Base-by-base conservation (phyloP, 2,888 invertebrate genomes). In the Strigamia maritima region DNA sequence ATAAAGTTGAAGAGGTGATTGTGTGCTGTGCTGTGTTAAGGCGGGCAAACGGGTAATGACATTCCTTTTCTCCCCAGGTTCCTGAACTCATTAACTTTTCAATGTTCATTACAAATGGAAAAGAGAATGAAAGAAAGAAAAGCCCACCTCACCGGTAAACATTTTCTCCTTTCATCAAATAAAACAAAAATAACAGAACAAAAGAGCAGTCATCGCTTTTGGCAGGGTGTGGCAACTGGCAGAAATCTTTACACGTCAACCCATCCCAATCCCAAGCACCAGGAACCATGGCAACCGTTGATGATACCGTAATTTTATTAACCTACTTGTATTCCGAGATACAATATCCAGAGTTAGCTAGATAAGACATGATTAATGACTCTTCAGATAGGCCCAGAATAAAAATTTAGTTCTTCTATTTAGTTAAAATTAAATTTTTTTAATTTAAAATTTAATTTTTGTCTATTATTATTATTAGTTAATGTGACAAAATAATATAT, bases 21-120 rank as follows among this genome's bases (percentile, higher is more conserved):
- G 70, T 70, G 70, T 28, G 70, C 70, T 70, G 70, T 70, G 70
- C 70, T 70, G 70, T 70, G 70, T 70, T 70, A 70, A 70, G 70
- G 70, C 70, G 70, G 70, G 70, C 70, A 70, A 70, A 70, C 70
- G 70, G 70, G 70, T 70, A 70, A 70, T 70, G 70, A 70, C 70
- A 70, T 70, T 70, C 70, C 70, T 70, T 70, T 70, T 70, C 70
- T 70, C 70, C 70, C 70, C 28, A 26, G 70, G 70, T 70, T 70
- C 70, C 70, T 70, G 70, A 70, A 70, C 70, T 70, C 70, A 70
- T 70, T 70, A 70, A 70, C 70, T 70, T 65, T 70, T 70, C 70
- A 70, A 70, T 70, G 70, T 70, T 70, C 70, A 70, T 70, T 70
- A 70, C 70, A 70, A 70, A 70, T 70, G 70, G 70, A 70, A 28